A percentile compares a stretch with the other conserved stretches of the same genome.
Evolutionary conservation across 2,888 invertebrate species (phyloP).

Genomic region (Eupithecia subumbrata): DNA sequence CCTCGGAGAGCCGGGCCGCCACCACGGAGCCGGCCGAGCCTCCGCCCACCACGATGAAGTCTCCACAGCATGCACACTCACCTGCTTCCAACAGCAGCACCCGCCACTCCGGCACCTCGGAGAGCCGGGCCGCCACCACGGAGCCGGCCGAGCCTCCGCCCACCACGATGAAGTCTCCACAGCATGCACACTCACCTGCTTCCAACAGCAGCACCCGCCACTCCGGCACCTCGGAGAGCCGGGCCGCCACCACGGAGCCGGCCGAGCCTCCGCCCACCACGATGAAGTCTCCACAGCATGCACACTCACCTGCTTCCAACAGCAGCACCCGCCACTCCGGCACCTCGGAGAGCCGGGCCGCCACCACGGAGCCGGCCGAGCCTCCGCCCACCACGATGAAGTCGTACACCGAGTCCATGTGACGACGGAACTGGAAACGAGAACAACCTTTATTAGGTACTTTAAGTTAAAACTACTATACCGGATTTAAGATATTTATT

Average conservation of each 20-base stretch:
- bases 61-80: constrained; percentile 44
- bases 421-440: constrained; percentile 70
- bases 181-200: constrained; percentile 80
- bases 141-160: constrained; percentile 90
- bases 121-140: constrained; percentile 88
- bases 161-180: constrained; percentile 87
- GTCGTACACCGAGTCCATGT: constrained; percentile 87
- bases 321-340: constrained; percentile 89
- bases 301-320: constrained; percentile 86
- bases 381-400: constrained; percentile 91
- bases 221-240: constrained; percentile 88
- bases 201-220: constrained; percentile 89
- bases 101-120: constrained; percentile 89
- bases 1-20: constrained; percentile 82
- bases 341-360: constrained; percentile 88
- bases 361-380: constrained; percentile 88
- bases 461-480: background rate
- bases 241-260: constrained; percentile 88
- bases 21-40: too few species aligned
- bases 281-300: constrained; percentile 84
- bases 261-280: constrained; percentile 89
- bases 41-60: too few species aligned
- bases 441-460: background rate
- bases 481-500: background rate
- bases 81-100: constrained; percentile 90